Conservation (phyloP, 2,888 invertebrate genomes). For the Chaetogeoica ovagalla region DNA sequence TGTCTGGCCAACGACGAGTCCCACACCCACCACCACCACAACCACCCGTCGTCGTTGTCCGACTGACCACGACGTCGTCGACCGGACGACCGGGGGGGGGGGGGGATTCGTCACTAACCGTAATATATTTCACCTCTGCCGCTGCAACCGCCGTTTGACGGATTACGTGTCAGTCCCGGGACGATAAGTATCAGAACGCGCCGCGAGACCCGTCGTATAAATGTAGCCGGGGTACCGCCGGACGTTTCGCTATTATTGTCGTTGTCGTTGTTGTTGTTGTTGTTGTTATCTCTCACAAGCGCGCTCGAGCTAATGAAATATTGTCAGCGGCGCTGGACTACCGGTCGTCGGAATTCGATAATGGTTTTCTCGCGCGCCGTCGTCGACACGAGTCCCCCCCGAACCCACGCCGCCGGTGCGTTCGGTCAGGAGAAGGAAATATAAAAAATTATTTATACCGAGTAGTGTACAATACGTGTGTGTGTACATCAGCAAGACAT, state of each 20-base stretch:
- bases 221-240: too few relatives aligned
- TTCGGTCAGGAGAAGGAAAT: slow-evolving; percentile 17
- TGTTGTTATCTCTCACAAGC: slow-evolving; percentile 21
- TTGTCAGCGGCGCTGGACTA: slow-evolving; percentile 48
- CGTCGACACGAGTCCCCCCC: too few relatives aligned
- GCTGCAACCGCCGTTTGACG: slow-evolving; percentile 35
- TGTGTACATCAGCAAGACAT: background rate
- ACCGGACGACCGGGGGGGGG: background rate
- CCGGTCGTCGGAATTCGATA: slow-evolving; percentile 52
- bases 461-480: background rate
- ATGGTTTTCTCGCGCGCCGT: slow-evolving; percentile 48
- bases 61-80: too few relatives aligned
- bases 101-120: background rate
- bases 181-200: slow-evolving; percentile 34
- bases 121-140: slow-evolving; percentile 15
- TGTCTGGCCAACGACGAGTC: too few relatives aligned
- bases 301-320: slow-evolving; percentile 43
- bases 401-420: slow-evolving; percentile 29
- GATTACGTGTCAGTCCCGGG: slow-evolving; percentile 44
- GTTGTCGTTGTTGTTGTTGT: slow-evolving; percentile 37
- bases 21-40: too few relatives aligned
- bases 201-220: background rate
- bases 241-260: slow-evolving; percentile 38
- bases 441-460: slow-evolving; percentile 14
- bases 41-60: too few relatives aligned